Evolutionary conservation across 2,113 vertebrate genomes (phyloP).

Genomic region (Trogon surrucura): DNA sequence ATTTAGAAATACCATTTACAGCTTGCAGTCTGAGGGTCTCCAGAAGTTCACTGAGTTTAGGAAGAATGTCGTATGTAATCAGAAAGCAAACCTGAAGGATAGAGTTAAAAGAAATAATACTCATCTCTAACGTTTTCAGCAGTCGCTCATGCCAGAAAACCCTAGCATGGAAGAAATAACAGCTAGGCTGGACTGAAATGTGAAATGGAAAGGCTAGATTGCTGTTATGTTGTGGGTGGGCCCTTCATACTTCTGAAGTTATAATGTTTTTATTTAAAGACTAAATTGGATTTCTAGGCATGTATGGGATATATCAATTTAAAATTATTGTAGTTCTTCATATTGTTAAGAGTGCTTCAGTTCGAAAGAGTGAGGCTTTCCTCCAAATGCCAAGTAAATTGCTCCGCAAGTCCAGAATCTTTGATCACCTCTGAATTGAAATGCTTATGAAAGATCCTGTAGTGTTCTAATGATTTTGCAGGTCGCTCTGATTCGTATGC

Average conservation of each 20-base stretch:
- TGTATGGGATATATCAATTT: slow-evolving; percentile 70
- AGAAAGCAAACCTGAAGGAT: not conserved
- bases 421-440: slow-evolving; percentile 74
- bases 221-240: slow-evolving; percentile 39
- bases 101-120: slow-evolving; percentile 37
- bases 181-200: slow-evolving; percentile 27
- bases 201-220: slow-evolving; percentile 55
- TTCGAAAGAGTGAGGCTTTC: slow-evolving; percentile 73
- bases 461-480: slow-evolving; percentile 67
- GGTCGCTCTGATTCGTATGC: slow-evolving; percentile 55
- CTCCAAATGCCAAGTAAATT: slow-evolving; percentile 75
- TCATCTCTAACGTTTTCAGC: not conserved
- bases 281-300: slow-evolving; percentile 71
- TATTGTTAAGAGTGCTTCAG: slow-evolving; percentile 75
- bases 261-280: slow-evolving; percentile 71
- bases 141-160: slow-evolving; percentile 33
- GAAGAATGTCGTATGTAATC: not conserved
- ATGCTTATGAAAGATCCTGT: slow-evolving; percentile 57
- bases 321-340: slow-evolving; percentile 75
- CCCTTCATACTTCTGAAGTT: slow-evolving; percentile 63
- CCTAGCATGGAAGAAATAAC: slow-evolving; percentile 23
- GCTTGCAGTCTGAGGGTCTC: not conserved
- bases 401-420: slow-evolving; percentile 68
- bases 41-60: not conserved
- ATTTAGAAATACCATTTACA: not conserved